These are phyloP conservation scores for Rutilus rutilus DNA, from an alignment of 2,113 vertebrate genomes.

Conservation along the genomic window DNA sequence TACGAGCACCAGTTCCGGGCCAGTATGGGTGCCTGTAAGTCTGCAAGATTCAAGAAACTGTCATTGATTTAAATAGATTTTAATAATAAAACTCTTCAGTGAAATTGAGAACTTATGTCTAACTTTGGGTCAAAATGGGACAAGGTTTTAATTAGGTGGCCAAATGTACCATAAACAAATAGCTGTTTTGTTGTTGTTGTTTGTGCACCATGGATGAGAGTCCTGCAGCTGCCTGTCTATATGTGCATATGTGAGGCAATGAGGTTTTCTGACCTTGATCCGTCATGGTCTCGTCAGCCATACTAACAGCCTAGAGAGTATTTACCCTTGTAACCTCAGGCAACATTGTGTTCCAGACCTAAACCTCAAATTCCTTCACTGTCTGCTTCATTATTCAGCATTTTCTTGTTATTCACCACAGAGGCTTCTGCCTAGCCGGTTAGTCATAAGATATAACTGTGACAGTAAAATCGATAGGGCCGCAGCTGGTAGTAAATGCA, in stretches of 20 bases:
- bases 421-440: conserved; percentile 26
- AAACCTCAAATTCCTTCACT: conserved; percentile 18
- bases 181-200: no score
- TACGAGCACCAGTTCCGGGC: no score
- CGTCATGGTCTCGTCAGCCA: not conserved
- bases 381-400: conserved; percentile 52
- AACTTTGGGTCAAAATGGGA: no score
- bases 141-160: no score
- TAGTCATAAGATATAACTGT: conserved; percentile 47
- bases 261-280: conserved; percentile 9
- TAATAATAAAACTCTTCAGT: no score
- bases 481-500: conserved; percentile 1
- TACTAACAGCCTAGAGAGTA: not conserved
- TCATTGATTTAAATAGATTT: no score
- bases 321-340: conserved; percentile 26
- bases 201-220: no score
- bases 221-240: not conserved
- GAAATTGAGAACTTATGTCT: no score
- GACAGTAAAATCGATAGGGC: conserved; percentile 44
- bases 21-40: no score
- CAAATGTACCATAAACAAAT: no score
- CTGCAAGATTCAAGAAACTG: no score
- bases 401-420: conserved; percentile 47
- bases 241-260: not conserved
- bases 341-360: conserved; percentile 32